Conservation (phyloP, 2,888 invertebrate genomes). For the Acronicta alni region DNA sequence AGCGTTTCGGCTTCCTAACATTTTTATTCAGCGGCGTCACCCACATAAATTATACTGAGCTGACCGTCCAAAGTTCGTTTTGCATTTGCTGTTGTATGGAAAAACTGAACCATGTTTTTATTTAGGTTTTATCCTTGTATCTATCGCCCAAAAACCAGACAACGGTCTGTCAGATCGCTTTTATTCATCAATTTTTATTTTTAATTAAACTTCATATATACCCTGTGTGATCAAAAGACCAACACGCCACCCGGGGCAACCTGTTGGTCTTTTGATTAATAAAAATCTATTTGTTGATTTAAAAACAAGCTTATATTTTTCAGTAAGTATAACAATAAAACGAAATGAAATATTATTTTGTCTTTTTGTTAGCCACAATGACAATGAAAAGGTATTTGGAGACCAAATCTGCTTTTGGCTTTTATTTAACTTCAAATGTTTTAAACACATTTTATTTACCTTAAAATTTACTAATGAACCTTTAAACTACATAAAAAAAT, state of each 20-base stretch:
- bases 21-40: slow-evolving; percentile 62
- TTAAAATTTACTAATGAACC: slow-evolving; percentile 3
- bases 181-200: slow-evolving; percentile 34
- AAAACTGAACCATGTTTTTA: slow-evolving; percentile 58
- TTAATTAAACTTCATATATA: slow-evolving; percentile 37
- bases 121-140: slow-evolving; percentile 52
- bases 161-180: slow-evolving; percentile 7
- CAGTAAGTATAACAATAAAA: slow-evolving; percentile 39
- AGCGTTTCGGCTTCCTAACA: slow-evolving; percentile 52
- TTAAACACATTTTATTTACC: slow-evolving; percentile 21
- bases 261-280: too few relatives aligned
- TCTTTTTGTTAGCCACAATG: slow-evolving; percentile 27
- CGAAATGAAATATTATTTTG: slow-evolving; percentile 42
- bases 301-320: slow-evolving; percentile 36
- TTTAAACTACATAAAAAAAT: neutral
- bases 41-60: slow-evolving; percentile 64
- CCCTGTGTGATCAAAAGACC: slow-evolving; percentile 38
- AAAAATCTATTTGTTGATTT: slow-evolving; percentile 38
- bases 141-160: slow-evolving; percentile 42
- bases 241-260: slow-evolving; percentile 26
- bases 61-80: slow-evolving; percentile 47
- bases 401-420: slow-evolving; percentile 36
- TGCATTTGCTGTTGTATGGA: slow-evolving; percentile 46
- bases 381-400: slow-evolving; percentile 43
- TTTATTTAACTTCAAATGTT: slow-evolving; percentile 26